A percentile compares a stretch with the other conserved stretches of the same genome.
Conservation (phyloP, 2,113 vertebrate species). For the Mobula birostris region DNA sequence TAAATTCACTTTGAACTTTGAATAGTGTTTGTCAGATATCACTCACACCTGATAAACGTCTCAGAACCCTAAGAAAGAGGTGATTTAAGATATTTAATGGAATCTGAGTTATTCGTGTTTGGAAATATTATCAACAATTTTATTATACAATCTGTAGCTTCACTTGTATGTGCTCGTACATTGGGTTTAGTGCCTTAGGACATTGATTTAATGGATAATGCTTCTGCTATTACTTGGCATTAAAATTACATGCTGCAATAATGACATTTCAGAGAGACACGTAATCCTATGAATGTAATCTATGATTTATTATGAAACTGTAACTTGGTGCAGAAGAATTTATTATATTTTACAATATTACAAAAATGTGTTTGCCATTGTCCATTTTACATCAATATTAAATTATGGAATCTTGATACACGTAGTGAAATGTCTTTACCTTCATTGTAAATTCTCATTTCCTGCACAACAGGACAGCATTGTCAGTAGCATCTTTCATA, state of each 20-base stretch:
- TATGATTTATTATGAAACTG: conserved; percentile 30
- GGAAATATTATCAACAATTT: conserved; percentile 48
- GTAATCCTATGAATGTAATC: conserved; percentile 16
- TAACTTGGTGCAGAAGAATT: conserved; percentile 35
- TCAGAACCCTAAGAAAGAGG: conserved; percentile 28
- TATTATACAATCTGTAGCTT: conserved; percentile 47
- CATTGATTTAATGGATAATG: conserved; percentile 44
- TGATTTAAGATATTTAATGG: conserved; percentile 45
- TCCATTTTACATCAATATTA: conserved; percentile 21
- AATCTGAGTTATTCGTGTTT: conserved; percentile 45
- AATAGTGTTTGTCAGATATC: not conserved
- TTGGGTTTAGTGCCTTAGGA: conserved; percentile 46
- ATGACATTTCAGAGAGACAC: conserved; percentile 46
- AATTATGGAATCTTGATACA: conserved; percentile 32
- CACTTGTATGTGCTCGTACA: conserved; percentile 42
- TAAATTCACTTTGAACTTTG: too few relatives aligned
- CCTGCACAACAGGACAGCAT: not conserved
- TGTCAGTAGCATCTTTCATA: not conserved
- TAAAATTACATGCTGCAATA: conserved; percentile 48
- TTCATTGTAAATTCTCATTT: conserved; percentile 15
- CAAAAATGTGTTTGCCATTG: not conserved
- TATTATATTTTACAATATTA: conserved; percentile 27
- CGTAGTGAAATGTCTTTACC: not conserved
- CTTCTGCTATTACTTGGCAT: conserved; percentile 44
- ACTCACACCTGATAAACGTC: not conserved